Percentiles rank a stretch among this genome's conserved stretches.
Conservation (phyloP, 2,797 vertebrate species). For the Phrynocephalus forsythii region DNA sequence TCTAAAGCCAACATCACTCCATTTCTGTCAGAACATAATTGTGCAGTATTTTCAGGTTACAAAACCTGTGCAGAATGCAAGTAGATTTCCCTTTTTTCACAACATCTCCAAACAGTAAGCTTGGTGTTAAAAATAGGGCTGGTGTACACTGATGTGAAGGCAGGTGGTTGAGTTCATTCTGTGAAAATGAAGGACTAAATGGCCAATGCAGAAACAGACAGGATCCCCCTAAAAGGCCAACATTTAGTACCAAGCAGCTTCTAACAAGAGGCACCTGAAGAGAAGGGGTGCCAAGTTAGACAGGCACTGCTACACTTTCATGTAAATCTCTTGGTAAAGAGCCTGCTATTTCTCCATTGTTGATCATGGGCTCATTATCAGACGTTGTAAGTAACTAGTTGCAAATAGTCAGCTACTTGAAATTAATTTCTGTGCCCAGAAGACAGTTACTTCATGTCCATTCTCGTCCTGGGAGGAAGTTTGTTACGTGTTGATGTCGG, state of each 20-base stretch:
- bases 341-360: neutral
- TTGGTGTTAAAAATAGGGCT: constrained; percentile 18
- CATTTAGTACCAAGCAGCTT: constrained; percentile 12
- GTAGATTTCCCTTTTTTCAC: neutral
- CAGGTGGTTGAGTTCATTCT: constrained; percentile 22
- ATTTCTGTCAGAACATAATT: neutral
- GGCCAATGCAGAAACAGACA: constrained; percentile 16
- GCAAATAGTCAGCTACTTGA: neutral
- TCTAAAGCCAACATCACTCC: too few species aligned
- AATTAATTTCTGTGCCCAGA: neutral
- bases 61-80: neutral
- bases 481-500: too few species aligned
- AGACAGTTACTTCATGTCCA: too few species aligned
- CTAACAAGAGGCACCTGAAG: neutral
- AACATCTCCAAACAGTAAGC: neutral
- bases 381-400: neutral
- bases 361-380: neutral
- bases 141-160: neutral
- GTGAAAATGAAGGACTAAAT: constrained; percentile 21
- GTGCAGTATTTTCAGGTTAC: neutral
- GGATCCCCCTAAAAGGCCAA: neutral
- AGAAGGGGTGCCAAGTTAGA: neutral
- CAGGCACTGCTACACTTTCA: neutral
- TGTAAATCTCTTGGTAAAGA: neutral
- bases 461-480: too few species aligned